Base-by-base conservation (phyloP, 2,113 vertebrate species). In the Erythrolamprus reginae region DNA sequence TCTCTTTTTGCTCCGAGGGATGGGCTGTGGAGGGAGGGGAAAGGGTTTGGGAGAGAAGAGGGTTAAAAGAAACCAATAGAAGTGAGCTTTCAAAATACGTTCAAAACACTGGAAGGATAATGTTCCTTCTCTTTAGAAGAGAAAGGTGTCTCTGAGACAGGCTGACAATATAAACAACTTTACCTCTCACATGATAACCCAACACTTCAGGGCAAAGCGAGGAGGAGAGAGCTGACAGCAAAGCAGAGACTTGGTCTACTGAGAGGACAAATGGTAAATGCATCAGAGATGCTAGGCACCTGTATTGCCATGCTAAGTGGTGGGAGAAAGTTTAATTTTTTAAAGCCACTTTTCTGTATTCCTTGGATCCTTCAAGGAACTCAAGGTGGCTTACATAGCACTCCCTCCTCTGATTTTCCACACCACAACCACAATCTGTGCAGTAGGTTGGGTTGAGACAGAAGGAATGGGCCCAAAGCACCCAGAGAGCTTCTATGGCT, bases 1-100 rank as follows among this genome's bases (percentile, higher is more conserved):
- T 97, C 97, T 95, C 97, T 95, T 96, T 96, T 96, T 96, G 90
- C 96, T 96, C 95, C 95, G 96, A 96, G 95, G 93, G 91, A 95
- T 89, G 92, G 93, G 93, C 94, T 70, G 89, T 56, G 88, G 93
- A 56, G 91, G 85, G 91, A 88, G 47, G 47, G 87, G 89, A 10
- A 24, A 70, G 26, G 51, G 10, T 9, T 48, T 8, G 6, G 33
- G 19, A 23, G 53, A 52, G 92, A 92, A 4, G 50, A 65, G 90
- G 51, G 93, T 88, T 65, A 94, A 91, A 87, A 92, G 47, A 33
- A 87, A 84, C 42, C 90, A 95, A 92, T 94, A 96, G 91, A 89
- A 17, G 92, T 96, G 51, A 86, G 21, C 85, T 56, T 86, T 86
- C 53, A 55, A 84, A 92, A 87, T 65, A 82, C 2, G 9, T 85